Evolutionary conservation across 2,888 invertebrate genomes (phyloP).

Genomic region (Ectropis crepuscularia): DNA sequence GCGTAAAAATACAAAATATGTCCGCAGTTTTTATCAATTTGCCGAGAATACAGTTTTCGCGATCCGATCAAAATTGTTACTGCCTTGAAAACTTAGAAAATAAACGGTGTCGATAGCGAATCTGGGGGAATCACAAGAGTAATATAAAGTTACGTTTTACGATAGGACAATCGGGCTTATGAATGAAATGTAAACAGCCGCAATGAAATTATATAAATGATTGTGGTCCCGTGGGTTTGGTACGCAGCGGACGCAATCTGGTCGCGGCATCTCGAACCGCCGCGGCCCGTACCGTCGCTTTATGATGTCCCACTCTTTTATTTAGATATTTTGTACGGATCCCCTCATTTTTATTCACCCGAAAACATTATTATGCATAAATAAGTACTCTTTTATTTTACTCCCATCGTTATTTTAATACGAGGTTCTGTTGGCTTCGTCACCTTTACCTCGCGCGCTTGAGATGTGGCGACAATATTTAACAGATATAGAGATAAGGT

Average conservation of each 20-base stretch:
- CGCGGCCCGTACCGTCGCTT: conserved; percentile 57
- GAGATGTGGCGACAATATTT: conserved; percentile 77
- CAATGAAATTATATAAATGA: conserved; percentile 82
- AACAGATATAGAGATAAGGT: conserved; percentile 77
- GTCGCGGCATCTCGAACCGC: conserved; percentile 72
- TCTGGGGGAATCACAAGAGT: conserved; percentile 49
- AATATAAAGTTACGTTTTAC: conserved; percentile 62
- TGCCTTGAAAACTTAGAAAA: conserved; percentile 23
- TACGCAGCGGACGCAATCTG: conserved; percentile 67
- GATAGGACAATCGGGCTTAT: conserved; percentile 69
- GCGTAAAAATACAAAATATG: conserved; percentile 37
- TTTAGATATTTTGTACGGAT: conserved; percentile 78
- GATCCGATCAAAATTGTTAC: conserved; percentile 22
- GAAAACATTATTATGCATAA: conserved; percentile 80
- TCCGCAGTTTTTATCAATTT: conserved; percentile 32
- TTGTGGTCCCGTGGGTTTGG: conserved; percentile 55
- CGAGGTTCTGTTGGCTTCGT: conserved; percentile 69
- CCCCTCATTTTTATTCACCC: conserved; percentile 79
- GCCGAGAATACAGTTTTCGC: conserved; percentile 28
- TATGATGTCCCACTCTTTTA: conserved; percentile 77
- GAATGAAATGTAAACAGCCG: conserved; percentile 82
- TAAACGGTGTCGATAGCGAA: conserved; percentile 30
- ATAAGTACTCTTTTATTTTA: conserved; percentile 80
- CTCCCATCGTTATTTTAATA: conserved; percentile 80
- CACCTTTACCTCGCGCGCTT: conserved; percentile 70